Conservation (phyloP, 2,888 invertebrate genomes). For the Drosophila formosana region DNA sequence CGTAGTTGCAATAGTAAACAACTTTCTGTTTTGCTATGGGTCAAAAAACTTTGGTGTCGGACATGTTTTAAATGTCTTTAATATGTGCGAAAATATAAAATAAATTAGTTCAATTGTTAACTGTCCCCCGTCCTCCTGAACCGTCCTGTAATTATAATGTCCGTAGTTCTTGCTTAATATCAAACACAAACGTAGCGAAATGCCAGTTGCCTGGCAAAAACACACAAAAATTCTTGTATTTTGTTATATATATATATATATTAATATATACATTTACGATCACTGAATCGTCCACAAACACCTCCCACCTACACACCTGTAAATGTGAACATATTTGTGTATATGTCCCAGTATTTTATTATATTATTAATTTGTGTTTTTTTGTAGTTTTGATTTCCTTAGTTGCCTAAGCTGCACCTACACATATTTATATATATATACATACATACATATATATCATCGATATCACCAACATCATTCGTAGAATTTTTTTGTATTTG, state of each 20-base stretch:
- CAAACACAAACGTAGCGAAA: constrained; percentile 41
- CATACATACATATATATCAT: constrained; percentile 28
- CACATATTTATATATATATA: constrained; percentile 39
- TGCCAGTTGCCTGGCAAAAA: constrained; percentile 53
- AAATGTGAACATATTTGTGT: constrained; percentile 23
- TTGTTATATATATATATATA: constrained; percentile 35
- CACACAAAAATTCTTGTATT: constrained; percentile 34
- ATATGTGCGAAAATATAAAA: constrained; percentile 38
- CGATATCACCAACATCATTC: constrained; percentile 44
- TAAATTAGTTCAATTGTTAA: constrained; percentile 41
- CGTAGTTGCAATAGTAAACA: constrained; percentile 50
- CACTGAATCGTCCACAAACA: constrained; percentile 31
- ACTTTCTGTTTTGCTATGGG: constrained; percentile 27
- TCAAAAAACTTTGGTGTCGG: constrained; percentile 64
- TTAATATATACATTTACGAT: constrained; percentile 20
- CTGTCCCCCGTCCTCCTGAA: constrained; percentile 40
- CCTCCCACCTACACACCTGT: constrained; percentile 9
- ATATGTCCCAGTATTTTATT: constrained; percentile 53
- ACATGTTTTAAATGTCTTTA: constrained; percentile 61
- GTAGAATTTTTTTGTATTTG: constrained; percentile 71
- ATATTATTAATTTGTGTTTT: constrained; percentile 51
- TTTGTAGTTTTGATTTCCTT: constrained; percentile 57
- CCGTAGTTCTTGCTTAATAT: constrained; percentile 57
- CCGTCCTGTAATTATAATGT: constrained; percentile 41
- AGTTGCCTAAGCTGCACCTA: constrained; percentile 60